Evolutionary conservation across 2,113 vertebrate species (phyloP).

Genomic region (Thermophis baileyi): DNA sequence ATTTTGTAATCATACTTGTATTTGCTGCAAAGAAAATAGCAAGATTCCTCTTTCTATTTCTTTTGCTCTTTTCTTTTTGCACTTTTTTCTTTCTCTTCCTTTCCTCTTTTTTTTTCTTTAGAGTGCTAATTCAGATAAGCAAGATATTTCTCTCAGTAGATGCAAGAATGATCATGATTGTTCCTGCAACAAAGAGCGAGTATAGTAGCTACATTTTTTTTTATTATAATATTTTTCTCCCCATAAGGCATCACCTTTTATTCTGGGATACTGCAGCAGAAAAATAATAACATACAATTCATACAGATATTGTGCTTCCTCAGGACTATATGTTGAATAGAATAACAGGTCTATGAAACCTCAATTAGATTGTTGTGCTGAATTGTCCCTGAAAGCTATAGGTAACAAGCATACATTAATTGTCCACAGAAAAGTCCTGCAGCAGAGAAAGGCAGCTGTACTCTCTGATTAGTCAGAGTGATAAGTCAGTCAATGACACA

Average conservation of each 20-base stretch:
- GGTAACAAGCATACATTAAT: background rate
- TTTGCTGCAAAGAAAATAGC: background rate
- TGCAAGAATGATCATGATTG: background rate
- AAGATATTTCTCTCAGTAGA: constrained; percentile 8
- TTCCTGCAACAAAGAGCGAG: background rate
- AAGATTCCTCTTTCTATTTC: background rate
- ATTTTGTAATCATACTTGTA: background rate
- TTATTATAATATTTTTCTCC: background rate
- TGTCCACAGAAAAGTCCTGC: background rate
- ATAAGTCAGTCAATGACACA: background rate
- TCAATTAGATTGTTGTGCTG: background rate
- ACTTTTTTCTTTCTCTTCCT: background rate
- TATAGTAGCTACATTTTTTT: background rate
- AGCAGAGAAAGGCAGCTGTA: background rate
- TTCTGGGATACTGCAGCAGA: background rate
- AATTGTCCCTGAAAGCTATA: background rate
- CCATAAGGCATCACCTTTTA: background rate
- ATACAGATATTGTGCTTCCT: background rate
- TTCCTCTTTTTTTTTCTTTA: background rate
- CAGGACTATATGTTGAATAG: background rate
- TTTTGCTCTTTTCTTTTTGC: background rate
- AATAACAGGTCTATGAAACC: background rate
- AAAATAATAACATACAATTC: background rate
- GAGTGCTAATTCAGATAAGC: constrained; percentile 15
- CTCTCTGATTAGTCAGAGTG: background rate